Evolutionary conservation across 2,797 vertebrate species (phyloP).

Genomic region (Glyptemys insculpta): DNA sequence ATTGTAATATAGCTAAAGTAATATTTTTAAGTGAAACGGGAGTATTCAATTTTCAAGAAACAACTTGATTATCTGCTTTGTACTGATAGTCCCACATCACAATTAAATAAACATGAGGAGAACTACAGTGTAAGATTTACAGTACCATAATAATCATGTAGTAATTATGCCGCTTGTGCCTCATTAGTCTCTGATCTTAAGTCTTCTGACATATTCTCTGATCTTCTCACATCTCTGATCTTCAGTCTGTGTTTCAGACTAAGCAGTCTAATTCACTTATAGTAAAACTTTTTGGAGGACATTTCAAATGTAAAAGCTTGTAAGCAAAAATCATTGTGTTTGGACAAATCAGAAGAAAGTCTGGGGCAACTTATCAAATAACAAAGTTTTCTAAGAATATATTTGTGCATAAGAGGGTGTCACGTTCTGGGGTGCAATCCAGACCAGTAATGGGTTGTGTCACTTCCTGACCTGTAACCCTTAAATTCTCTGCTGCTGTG

Average conservation of each 20-base stretch:
- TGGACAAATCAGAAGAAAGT: neutral
- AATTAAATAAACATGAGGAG: neutral
- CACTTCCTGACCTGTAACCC: neutral
- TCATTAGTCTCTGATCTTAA: conserved; percentile 21
- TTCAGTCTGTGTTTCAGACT: neutral
- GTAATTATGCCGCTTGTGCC: neutral
- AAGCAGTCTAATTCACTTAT: neutral
- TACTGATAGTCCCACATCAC: neutral
- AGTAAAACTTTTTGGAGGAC: neutral
- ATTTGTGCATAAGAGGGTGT: neutral
- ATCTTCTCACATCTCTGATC: neutral
- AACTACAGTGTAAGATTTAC: neutral
- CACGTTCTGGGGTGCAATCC: neutral
- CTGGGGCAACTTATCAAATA: neutral
- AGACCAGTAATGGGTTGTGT: neutral
- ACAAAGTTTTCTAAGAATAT: neutral
- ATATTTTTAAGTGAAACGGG: neutral
- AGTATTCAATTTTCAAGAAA: neutral
- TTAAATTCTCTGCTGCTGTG: neutral
- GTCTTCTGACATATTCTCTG: neutral
- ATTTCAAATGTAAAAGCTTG: neutral
- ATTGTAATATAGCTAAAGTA: neutral
- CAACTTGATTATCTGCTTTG: neutral
- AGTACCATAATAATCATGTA: neutral
- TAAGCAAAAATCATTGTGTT: neutral